Conservation (phyloP, 2,888 invertebrate species). For the Trissoscelio sp. region DNA sequence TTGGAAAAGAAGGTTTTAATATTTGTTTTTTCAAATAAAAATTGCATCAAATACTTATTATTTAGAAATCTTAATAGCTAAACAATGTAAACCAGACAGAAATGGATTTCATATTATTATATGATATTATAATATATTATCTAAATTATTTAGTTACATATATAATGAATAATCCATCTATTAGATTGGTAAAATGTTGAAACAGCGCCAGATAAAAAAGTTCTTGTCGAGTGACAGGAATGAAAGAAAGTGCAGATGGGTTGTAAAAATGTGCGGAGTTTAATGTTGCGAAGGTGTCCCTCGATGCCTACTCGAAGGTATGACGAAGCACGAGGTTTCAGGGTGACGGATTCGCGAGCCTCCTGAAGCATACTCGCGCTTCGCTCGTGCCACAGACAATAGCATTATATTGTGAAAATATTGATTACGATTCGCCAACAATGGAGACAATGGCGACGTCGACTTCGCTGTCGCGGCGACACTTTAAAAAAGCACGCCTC, state of each 20-base stretch:
- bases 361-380: slow-evolving; percentile 73
- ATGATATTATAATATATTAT: too few relatives aligned
- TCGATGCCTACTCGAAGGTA: slow-evolving; percentile 41
- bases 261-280: slow-evolving; percentile 30
- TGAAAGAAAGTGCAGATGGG: slow-evolving; percentile 28
- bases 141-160: too few relatives aligned
- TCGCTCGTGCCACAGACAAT: slow-evolving; percentile 82
- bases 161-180: too few relatives aligned
- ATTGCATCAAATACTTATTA: too few relatives aligned
- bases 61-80: too few relatives aligned
- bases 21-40: too few relatives aligned
- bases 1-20: too few relatives aligned
- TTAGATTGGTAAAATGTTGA: slow-evolving; percentile 3
- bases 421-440: slow-evolving; percentile 83
- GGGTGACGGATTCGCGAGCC: slow-evolving; percentile 64
- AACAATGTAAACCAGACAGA: too few relatives aligned
- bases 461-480: slow-evolving; percentile 77
- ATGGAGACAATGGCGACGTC: slow-evolving; percentile 80
- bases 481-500: slow-evolving; percentile 76
- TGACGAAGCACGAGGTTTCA: slow-evolving; percentile 63
- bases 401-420: slow-evolving; percentile 83
- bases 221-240: background rate
- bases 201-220: background rate
- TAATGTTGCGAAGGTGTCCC: slow-evolving; percentile 37
- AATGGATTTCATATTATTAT: too few relatives aligned